phyloP scores from a whole-genome alignment of 2,797 vertebrate genomes.

The Alcedo atthis region DNA sequence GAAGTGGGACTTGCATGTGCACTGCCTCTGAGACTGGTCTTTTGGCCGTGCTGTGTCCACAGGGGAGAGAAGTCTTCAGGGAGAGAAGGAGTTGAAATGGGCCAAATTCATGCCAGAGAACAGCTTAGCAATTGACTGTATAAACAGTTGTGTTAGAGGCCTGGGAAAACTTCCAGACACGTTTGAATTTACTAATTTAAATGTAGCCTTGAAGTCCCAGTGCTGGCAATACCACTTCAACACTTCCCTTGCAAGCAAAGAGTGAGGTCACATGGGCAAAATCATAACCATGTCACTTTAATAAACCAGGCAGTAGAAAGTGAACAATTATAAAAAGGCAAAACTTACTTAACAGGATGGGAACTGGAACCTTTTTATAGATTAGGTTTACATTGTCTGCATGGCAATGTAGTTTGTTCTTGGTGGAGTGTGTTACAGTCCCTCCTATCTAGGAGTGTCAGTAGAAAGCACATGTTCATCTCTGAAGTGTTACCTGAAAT shows the following conservation, averaged over 20 bases:
- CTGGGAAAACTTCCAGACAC: slow-evolving; percentile 52
- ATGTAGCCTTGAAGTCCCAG: slow-evolving; percentile 51
- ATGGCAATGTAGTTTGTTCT: background rate
- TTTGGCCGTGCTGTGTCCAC: background rate
- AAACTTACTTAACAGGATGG: slow-evolving; percentile 20
- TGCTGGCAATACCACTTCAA: slow-evolving; percentile 21
- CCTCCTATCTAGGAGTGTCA: background rate
- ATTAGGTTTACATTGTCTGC: slow-evolving; percentile 29
- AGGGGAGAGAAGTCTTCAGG: background rate
- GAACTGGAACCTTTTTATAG: background rate
- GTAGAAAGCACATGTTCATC: background rate
- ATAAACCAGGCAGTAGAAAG: slow-evolving; percentile 46
- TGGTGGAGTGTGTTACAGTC: background rate
- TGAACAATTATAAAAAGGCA: slow-evolving; percentile 32
- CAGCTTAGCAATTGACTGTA: slow-evolving; percentile 29
- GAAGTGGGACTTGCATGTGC: background rate
- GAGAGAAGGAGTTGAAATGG: background rate
- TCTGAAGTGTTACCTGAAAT: slow-evolving; percentile 14
- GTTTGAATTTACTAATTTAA: slow-evolving; percentile 59
- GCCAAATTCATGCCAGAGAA: slow-evolving; percentile 20
- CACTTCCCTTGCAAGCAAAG: slow-evolving; percentile 23
- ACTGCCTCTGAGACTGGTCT: background rate
- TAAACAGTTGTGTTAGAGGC: slow-evolving; percentile 57
- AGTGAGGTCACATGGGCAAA: slow-evolving; percentile 6
- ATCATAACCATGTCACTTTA: slow-evolving; percentile 7